Percentiles rank a stretch among this genome's conserved stretches.
These are phyloP conservation scores for Papilio protenor DNA, from an alignment of 2,888 invertebrate species.

Conservation along the genomic window DNA sequence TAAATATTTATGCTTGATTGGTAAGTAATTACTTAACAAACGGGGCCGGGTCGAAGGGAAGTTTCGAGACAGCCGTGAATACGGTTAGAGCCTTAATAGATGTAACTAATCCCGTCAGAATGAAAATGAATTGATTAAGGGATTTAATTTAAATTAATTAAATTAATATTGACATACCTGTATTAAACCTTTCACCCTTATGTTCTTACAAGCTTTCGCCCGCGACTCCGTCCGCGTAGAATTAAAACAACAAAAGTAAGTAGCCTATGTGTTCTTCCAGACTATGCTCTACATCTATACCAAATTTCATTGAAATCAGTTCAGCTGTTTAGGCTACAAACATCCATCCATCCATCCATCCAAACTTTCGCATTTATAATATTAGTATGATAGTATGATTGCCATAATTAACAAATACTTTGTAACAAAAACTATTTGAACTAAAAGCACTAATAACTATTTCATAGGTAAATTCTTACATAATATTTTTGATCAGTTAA, in stretches of 20 bases:
- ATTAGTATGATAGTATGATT: no score
- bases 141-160: constrained; percentile 42
- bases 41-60: constrained; percentile 54
- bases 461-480: neutral
- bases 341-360: no score
- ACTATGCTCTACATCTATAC: no score
- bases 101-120: constrained; percentile 48
- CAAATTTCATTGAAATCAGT: no score
- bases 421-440: neutral
- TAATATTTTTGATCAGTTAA: no score
- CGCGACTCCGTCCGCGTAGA: no score
- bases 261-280: no score
- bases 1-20: constrained; percentile 64
- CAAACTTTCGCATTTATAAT: no score
- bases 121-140: constrained; percentile 48
- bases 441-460: neutral
- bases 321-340: no score
- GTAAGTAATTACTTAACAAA: constrained; percentile 65
- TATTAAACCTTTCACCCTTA: neutral
- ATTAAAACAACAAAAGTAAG: no score
- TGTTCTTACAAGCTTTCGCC: no score
- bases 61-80: constrained; percentile 56
- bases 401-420: neutral
- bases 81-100: constrained; percentile 48
- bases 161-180: constrained; percentile 8